Base-by-base conservation (phyloP, 1,140 invertebrate species). In the Cyrtorhinus lividipennis region DNA sequence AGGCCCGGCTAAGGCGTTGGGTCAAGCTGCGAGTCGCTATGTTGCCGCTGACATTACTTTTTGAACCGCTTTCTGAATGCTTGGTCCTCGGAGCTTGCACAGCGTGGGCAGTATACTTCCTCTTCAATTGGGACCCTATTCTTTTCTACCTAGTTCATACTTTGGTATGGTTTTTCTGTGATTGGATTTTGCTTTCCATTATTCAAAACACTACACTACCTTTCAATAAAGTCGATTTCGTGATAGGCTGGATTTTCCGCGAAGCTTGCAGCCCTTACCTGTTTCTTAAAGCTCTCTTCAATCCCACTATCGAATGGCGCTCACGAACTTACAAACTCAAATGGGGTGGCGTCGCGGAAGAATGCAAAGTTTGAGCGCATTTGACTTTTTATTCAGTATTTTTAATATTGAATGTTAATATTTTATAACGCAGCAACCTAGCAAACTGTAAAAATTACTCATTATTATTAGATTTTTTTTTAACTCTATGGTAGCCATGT, bases 21-120 rank as follows among this genome's bases (percentile, higher is more conserved):
- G 88, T 91, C 12, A 95, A 98, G 73, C 76, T 99, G 15, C 77
- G 96, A 22, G 85, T 94, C 62, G 92, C 94, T 0, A 97, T 99
- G 93, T 77, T 97, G 53, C 95, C 96, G 0, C 80, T 83, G 10
- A 89, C 88, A 2, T 91, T 94, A 60, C 66, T 98, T 15, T 76
- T 98, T n/a, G 96, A 99, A 73, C 96, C 95, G 0, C 74, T 98
- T 15, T 92, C 88, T 66, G 96, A 99, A 77, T 98, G 95, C 74
- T 79, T 99, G 74, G 78, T 92, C 1, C 79, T 95, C n/a, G 95
- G 94, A 5, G 83, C 88, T 0, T 81, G 86, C 67, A 86, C 90
- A 2, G 86, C 92, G 0, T 93, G 89, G 86, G 87, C 90, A 25
- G 85, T 84, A 27, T 83, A 75, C 56, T 76, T 89, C 62, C 76